Evolutionary conservation across 2,888 invertebrate genomes (phyloP), one percentile per base, ranked within the genome.

Genomic region (Cerastis rubricosa): DNA sequence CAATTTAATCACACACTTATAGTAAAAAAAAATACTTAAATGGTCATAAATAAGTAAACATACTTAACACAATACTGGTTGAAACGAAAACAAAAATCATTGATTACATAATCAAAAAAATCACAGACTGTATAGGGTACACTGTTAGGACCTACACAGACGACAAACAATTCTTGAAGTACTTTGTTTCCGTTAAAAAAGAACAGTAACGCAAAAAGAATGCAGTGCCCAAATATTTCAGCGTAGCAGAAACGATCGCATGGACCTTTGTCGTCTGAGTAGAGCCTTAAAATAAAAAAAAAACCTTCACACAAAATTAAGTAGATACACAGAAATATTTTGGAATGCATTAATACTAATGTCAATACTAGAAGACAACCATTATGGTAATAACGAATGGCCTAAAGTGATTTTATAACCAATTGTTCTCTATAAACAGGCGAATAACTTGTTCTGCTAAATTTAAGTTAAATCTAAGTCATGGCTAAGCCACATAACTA

Each of bases 401-500:
- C 51, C 82, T 70, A 67, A 47, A 69, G 63, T 83, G 25, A 66
- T 75, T 66, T 45, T 47, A 63, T 65, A 68, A 63, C 40, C 35
- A 84, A 79, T 84, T 49, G 57, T 51, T 66, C 29, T 71, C 43
- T 75, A 40, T 69, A 68, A 29, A 71, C 59, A 71, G 47, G 59
- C 64, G 71, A 80, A 76, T 35, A 63, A 49, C 70, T 70, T 75
- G 57, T 54, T 61, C 45, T 74, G 29, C 71, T 80, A 74, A 17
- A 0, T 63, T 85, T 64, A 78, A 66, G 29, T 80, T 83, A 88
- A 59, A 85, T 81, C 87, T 87, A 89, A 85, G 92, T 93, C 92
- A 92, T 92, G 92, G 91, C 92, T 91, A 87, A 77, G 91, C 92
- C 91, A 90, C 81, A 64, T 76, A 74, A 63, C 74, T 74, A 78